phyloP scores from a whole-genome alignment of 2,888 invertebrate species.

The Drosophila austrosaltans region DNA sequence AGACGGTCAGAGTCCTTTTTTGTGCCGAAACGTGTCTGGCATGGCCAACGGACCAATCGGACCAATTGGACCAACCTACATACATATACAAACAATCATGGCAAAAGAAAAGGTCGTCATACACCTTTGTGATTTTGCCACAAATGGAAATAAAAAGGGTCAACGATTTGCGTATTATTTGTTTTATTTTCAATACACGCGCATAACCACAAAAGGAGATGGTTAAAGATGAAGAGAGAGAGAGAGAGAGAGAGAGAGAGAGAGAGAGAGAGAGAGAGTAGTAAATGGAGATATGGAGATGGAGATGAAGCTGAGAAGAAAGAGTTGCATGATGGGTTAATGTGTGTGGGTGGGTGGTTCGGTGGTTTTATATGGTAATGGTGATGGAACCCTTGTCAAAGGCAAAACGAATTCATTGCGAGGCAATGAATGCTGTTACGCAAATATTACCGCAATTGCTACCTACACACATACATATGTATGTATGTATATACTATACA shows the following conservation, averaged over 20 bases:
- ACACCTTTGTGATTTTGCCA: conserved; percentile 59
- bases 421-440: conserved; percentile 47
- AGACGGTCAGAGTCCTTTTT: conserved; percentile 52
- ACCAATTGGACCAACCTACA: conserved; percentile 38
- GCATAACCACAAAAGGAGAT: conserved; percentile 11
- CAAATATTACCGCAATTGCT: conserved; percentile 47
- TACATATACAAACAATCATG: neutral
- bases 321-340: neutral
- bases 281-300: neutral
- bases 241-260: neutral
- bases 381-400: conserved; percentile 64
- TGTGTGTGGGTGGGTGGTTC: no score
- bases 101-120: conserved; percentile 47
- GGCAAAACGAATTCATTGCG: conserved; percentile 47
- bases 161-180: conserved; percentile 65
- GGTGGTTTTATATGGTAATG: neutral
- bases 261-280: neutral
- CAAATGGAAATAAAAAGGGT: conserved; percentile 57
- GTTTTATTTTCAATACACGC: conserved; percentile 70
- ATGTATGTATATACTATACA: neutral
- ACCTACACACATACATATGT: neutral
- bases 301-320: neutral
- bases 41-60: conserved; percentile 48
- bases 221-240: neutral
- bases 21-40: conserved; percentile 64